These are phyloP conservation scores for Oriolus oriolus DNA, from an alignment of 2,113 vertebrate genomes.

Conservation along the genomic window DNA sequence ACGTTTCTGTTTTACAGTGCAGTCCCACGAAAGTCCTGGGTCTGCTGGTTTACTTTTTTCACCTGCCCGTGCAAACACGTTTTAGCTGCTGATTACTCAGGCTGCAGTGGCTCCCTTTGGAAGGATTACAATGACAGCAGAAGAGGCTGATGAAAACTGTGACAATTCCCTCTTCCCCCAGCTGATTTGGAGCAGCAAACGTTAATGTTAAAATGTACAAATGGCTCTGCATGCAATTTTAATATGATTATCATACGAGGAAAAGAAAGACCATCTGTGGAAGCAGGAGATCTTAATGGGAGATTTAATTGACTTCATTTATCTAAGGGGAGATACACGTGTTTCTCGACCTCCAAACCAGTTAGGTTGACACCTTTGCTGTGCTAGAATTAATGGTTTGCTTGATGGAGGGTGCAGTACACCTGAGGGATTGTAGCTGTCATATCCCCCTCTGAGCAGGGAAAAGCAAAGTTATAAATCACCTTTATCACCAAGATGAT, in stretches of 20 bases:
- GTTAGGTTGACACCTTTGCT: neutral
- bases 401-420: neutral
- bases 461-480: slow-evolving; percentile 31
- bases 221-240: slow-evolving; percentile 60
- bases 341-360: neutral
- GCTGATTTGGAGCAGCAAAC: neutral
- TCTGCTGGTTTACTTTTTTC: neutral
- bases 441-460: neutral
- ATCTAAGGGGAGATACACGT: slow-evolving; percentile 6
- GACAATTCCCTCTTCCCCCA: slow-evolving; percentile 11
- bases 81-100: neutral
- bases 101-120: slow-evolving; percentile 25
- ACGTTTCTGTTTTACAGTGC: neutral
- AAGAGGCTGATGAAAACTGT: slow-evolving; percentile 18
- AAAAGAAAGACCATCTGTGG: slow-evolving; percentile 54
- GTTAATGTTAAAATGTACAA: slow-evolving; percentile 39
- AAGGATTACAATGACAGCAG: slow-evolving; percentile 35
- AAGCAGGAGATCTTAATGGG: slow-evolving; percentile 45
- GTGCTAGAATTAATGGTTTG: slow-evolving; percentile 23
- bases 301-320: slow-evolving; percentile 63
- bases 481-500: neutral
- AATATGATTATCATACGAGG: slow-evolving; percentile 54
- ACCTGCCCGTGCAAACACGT: neutral
- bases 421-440: slow-evolving; percentile 28
- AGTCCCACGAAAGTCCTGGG: neutral